Percentiles rank a stretch among this genome's conserved stretches.
These are phyloP conservation scores for Chrysomallon squamiferum DNA, from an alignment of 1,140 invertebrate genomes.

Conservation along the genomic window DNA sequence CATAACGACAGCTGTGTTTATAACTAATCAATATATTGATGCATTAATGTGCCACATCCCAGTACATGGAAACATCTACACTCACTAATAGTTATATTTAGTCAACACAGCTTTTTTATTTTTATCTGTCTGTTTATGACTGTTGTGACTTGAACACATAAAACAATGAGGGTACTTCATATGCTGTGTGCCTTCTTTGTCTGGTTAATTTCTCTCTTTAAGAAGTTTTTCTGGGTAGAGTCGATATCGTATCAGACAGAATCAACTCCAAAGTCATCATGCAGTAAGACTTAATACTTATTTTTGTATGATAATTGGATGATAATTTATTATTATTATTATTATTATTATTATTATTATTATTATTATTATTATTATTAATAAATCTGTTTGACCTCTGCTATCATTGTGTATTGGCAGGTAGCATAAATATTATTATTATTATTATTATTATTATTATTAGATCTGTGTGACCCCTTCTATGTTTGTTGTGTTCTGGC, in stretches of 20 bases:
- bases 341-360: conserved; percentile 1
- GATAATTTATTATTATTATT: not conserved
- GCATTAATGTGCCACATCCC: not conserved
- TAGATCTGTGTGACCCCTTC: too few relatives aligned
- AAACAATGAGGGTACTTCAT: not conserved
- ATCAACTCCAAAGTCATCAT: not conserved
- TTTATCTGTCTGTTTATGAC: not conserved
- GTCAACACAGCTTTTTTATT: not conserved
- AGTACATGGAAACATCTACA: not conserved
- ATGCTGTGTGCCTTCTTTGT: not conserved
- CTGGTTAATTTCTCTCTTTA: not conserved
- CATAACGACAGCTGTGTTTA: too few relatives aligned
- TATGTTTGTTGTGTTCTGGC: too few relatives aligned
- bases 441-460: not conserved
- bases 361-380: conserved; percentile 1
- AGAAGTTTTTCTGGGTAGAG: not conserved
- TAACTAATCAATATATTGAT: too few relatives aligned
- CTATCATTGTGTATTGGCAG: not conserved
- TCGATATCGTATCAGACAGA: not conserved
- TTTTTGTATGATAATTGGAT: too few relatives aligned
- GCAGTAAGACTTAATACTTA: too few relatives aligned
- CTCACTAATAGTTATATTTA: not conserved
- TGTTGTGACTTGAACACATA: too few relatives aligned
- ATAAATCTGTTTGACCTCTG: not conserved
- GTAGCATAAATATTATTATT: not conserved